Base-by-base conservation (phyloP, 2,888 invertebrate species). In the Panopea generosa region DNA sequence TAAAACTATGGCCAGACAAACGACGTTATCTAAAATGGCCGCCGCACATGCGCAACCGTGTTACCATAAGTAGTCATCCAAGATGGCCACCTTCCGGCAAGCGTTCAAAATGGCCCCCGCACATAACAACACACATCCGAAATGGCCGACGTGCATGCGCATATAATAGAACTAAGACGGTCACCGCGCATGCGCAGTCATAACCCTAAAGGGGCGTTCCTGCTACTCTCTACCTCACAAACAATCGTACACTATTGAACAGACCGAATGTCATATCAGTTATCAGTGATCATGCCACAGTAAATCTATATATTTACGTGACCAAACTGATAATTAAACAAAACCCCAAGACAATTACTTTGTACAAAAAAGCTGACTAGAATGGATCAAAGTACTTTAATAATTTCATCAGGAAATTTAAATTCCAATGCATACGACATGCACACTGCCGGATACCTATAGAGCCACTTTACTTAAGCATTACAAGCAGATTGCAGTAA, bases 211-310 rank as follows among this genome's bases (percentile, higher is more conserved):
- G n/a, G n/a, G n/a, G n/a, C n/a, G n/a, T n/a, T n/a, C n/a, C n/a
- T n/a, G n/a, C n/a, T n/a, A n/a, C n/a, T 29, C 71, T 71, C 9
- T 65, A 65, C 33, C 20, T 71, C 0, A 71, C 71, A 50, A 65
- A 33, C 4, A 65, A 65, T 38, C 63, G 50, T 9, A 27, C 70
- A 27, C 6, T 62, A 20, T 56, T 70, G 24, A 70, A 55, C 29
- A 55, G 49, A 47, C 20, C 50, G 2, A 70, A 27, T 50, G 18
- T 61, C 14, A 53, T 69, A 18, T 61, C 60, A n/a, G 62, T 55
- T 33, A 70, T 70, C 38, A 49, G 62, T 38, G 62, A 70, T 27
- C 70, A 70, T 38, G 62, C 62, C 38, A 50, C 50, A 24, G 57
- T 70, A n/a, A 11, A 56, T 33, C 43, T 63, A n/a, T 24, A 70